Evolutionary conservation across 2,113 vertebrate genomes (phyloP).

Genomic region (Excalfactoria chinensis): DNA sequence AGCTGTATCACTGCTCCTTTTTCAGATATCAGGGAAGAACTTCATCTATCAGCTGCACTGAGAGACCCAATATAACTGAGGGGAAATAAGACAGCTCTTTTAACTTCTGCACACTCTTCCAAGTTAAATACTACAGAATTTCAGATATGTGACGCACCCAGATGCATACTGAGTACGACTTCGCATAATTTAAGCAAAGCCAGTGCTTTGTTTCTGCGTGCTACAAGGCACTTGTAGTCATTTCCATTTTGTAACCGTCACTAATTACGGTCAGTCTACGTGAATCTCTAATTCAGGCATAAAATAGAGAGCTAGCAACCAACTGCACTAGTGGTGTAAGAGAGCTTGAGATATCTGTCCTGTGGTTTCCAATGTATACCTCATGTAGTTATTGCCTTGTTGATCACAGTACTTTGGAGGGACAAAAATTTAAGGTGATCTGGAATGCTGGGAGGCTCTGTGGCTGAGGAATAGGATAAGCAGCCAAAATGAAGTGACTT

Average conservation of each 20-base stretch:
- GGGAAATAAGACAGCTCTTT: not conserved
- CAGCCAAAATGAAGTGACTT: not conserved
- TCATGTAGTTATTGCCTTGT: rapidly evolving
- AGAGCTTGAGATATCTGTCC: not conserved
- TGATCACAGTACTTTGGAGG: not conserved
- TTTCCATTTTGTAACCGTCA: not conserved
- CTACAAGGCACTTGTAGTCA: not conserved
- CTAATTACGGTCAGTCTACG: not conserved
- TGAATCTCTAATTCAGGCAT: not conserved
- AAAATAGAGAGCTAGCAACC: not conserved
- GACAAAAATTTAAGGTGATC: not conserved
- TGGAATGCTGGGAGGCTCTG: rapidly evolving
- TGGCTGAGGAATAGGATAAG: not conserved
- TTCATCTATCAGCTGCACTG: not conserved
- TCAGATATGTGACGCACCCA: not conserved
- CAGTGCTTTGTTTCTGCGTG: not conserved
- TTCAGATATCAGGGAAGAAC: not conserved
- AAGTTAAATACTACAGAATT: not conserved
- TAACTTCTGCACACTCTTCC: not conserved
- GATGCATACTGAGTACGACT: not conserved
- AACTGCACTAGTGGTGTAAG: not conserved
- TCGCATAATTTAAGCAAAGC: not conserved
- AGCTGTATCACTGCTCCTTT: not conserved
- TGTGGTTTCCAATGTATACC: not conserved
- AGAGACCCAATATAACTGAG: not conserved